Evolutionary conservation across 2,888 invertebrate species (phyloP).

Genomic region (Epistrophella euchroma): DNA sequence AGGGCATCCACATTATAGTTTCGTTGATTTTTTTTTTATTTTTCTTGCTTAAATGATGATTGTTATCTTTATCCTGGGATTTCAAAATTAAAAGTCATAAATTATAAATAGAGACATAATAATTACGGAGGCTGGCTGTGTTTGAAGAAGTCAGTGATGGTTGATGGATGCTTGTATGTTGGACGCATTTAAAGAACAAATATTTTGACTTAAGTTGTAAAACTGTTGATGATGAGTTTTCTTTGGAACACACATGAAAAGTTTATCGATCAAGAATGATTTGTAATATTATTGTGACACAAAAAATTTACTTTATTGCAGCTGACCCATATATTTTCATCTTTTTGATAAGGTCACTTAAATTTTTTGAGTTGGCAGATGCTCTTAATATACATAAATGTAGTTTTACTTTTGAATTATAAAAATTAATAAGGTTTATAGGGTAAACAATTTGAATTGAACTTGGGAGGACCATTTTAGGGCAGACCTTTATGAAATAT

Average conservation of each 20-base stretch:
- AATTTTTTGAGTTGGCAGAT: background rate
- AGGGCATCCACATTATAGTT: conserved; percentile 34
- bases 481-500: too few relatives aligned
- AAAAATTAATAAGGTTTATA: background rate
- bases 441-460: too few relatives aligned
- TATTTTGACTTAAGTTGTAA: conserved; percentile 56
- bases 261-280: conserved; percentile 45
- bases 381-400: background rate
- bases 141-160: conserved; percentile 7
- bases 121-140: conserved; percentile 36
- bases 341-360: background rate
- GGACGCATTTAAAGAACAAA: conserved; percentile 35
- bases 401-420: background rate
- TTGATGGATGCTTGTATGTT: conserved; percentile 32
- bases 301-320: conserved; percentile 9
- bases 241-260: background rate
- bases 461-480: too few relatives aligned
- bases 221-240: conserved; percentile 6
- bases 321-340: background rate
- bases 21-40: background rate
- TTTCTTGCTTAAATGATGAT: conserved; percentile 29
- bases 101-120: conserved; percentile 38
- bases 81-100: conserved; percentile 48
- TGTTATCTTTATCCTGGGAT: conserved; percentile 37
- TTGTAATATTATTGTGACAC: conserved; percentile 36